Conservation (phyloP, 2,797 vertebrate species). For the Ambastaia sidthimunki region DNA sequence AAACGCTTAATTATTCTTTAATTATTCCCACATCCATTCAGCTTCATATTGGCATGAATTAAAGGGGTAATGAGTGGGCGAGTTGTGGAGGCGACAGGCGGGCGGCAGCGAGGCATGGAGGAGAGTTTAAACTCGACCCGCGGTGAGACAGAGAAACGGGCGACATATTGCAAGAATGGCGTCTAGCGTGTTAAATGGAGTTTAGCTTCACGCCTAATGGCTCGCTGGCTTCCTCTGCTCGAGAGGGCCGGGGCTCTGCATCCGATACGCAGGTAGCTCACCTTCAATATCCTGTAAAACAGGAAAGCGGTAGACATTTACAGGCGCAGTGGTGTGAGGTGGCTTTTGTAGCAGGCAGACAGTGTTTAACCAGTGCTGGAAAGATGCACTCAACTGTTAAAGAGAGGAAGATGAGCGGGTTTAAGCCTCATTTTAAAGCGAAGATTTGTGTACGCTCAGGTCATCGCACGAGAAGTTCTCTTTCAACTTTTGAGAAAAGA, state of each 20-base stretch:
- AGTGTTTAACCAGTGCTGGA: conserved; percentile 2
- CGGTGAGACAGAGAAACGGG: conserved; percentile 70
- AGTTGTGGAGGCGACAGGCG: conserved; percentile 68
- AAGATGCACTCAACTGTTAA: conserved; percentile 14
- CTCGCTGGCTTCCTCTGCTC: conserved; percentile 33
- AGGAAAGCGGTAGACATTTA: background rate
- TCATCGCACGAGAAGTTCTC: background rate
- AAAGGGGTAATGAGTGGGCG: conserved; percentile 69
- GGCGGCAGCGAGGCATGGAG: conserved; percentile 72
- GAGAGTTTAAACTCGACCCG: conserved; percentile 75
- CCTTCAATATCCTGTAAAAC: conserved; percentile 8
- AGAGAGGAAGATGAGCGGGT: conserved; percentile 19
- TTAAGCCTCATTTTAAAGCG: conserved; percentile 23
- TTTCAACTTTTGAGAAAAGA: conserved; percentile 11
- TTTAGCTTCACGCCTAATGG: conserved; percentile 45
- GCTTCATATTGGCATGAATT: conserved; percentile 68
- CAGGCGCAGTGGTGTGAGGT: conserved; percentile 15
- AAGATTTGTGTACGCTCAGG: conserved; percentile 9
- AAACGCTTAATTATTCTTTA: conserved; percentile 84
- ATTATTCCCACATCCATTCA: conserved; percentile 79
- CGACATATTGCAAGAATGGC: conserved; percentile 62
- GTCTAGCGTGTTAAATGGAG: conserved; percentile 57
- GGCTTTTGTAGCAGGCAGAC: conserved; percentile 18
- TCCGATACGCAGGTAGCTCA: conserved; percentile 20
- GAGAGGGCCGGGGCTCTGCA: conserved; percentile 5